A percentile compares a stretch with the other conserved stretches of the same genome.
These are phyloP conservation scores for Coelogynopora nodosa DNA, from an alignment of 2,888 invertebrate species.

Conservation along the genomic window DNA sequence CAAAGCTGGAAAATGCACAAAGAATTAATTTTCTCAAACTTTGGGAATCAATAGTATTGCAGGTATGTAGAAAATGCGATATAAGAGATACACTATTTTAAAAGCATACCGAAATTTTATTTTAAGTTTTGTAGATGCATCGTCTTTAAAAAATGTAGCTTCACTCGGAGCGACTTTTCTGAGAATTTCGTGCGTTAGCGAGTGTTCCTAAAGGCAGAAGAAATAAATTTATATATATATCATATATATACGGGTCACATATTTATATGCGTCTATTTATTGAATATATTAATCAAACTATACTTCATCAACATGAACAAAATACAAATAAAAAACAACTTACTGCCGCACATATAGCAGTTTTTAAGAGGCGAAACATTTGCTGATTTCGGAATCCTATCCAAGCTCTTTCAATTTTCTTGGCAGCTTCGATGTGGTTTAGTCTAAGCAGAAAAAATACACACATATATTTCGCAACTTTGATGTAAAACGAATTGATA, in stretches of 20 bases:
- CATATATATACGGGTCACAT: too few species aligned
- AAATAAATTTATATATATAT: background rate
- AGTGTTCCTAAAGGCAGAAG: slow-evolving; percentile 55
- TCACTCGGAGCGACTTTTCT: slow-evolving; percentile 59
- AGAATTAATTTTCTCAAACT: too few species aligned
- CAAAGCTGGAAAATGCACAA: slow-evolving; percentile 54
- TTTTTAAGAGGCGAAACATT: slow-evolving; percentile 60
- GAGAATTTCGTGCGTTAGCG: slow-evolving; percentile 58
- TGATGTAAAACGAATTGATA: too few species aligned
- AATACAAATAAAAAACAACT: slow-evolving; percentile 46
- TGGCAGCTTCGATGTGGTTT: slow-evolving; percentile 50
- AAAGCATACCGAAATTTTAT: slow-evolving; percentile 55
- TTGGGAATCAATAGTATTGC: too few species aligned
- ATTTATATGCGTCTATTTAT: too few species aligned
- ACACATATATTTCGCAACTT: too few species aligned
- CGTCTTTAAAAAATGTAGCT: slow-evolving; percentile 57
- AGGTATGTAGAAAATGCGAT: background rate
- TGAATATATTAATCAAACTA: too few species aligned
- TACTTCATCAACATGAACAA: background rate
- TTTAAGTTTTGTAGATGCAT: slow-evolving; percentile 52
- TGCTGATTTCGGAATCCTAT: slow-evolving; percentile 57
- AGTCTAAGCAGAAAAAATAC: background rate
- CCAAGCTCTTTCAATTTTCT: slow-evolving; percentile 59
- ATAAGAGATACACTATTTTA: too few species aligned
- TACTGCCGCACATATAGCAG: slow-evolving; percentile 61